These are phyloP conservation scores for Ametastegia equiseti DNA, from an alignment of 2,888 invertebrate genomes.

Conservation along the genomic window DNA sequence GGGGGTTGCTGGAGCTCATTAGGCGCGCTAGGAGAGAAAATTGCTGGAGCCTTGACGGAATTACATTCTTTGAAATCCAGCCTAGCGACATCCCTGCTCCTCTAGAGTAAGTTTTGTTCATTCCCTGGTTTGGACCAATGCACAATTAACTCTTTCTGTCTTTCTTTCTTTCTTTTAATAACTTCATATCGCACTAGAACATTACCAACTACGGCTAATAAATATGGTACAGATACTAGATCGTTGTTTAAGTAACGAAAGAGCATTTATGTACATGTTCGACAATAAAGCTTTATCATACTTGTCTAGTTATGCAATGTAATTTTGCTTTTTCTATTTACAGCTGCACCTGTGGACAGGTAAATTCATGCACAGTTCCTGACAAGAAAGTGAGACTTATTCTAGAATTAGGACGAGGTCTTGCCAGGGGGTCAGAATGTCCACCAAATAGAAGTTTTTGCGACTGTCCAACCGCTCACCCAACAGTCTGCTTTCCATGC, in stretches of 20 bases:
- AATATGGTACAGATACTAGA: neutral
- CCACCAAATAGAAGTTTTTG: constrained; percentile 51
- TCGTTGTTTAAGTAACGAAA: neutral
- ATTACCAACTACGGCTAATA: neutral
- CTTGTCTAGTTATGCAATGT: constrained; percentile 38
- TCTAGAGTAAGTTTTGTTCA: constrained; percentile 61
- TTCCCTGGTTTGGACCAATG: neutral
- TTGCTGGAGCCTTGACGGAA: constrained; percentile 77
- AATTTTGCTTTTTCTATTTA: constrained; percentile 55
- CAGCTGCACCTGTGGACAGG: constrained; percentile 68
- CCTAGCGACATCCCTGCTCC: constrained; percentile 65
- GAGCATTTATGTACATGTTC: neutral
- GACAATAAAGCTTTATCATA: neutral
- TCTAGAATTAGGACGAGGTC: constrained; percentile 57
- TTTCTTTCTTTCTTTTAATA: neutral
- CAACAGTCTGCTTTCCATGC: constrained; percentile 48
- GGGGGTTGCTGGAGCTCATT: constrained; percentile 78
- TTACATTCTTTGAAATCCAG: constrained; percentile 78
- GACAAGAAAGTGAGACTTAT: constrained; percentile 61
- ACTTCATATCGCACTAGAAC: neutral
- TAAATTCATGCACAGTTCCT: constrained; percentile 64
- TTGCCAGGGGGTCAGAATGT: constrained; percentile 51
- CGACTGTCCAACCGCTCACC: constrained; percentile 47
- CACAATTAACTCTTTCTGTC: neutral
- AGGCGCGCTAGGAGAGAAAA: constrained; percentile 77